A percentile compares a stretch with the other conserved stretches of the same genome.
Evolutionary conservation across 2,888 invertebrate species (phyloP).

Genomic region (Cybosia mesomella): DNA sequence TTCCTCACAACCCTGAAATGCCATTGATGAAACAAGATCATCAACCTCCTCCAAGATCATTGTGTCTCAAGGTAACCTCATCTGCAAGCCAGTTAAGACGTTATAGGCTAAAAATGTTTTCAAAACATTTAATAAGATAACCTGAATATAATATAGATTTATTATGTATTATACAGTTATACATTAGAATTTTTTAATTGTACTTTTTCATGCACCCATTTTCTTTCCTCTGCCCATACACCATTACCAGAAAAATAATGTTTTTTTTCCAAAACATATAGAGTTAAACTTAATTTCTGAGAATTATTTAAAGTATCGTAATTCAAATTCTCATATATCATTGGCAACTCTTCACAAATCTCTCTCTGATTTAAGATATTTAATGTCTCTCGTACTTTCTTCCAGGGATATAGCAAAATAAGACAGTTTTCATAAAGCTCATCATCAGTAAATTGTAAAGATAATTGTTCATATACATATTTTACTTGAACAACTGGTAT

Average conservation of each 20-base stretch:
- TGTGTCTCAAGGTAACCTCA: not conserved
- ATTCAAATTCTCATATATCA: slow-evolving; percentile 63
- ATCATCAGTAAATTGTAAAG: slow-evolving; percentile 61
- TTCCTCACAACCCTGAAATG: too few species aligned
- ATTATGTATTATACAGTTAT: not conserved
- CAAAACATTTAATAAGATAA: not conserved
- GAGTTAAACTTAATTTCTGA: slow-evolving; percentile 74
- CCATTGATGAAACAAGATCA: too few species aligned
- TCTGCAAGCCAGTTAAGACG: not conserved
- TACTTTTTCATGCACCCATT: slow-evolving; percentile 43
- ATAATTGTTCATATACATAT: slow-evolving; percentile 71
- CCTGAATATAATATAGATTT: not conserved
- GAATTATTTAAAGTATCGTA: slow-evolving; percentile 63
- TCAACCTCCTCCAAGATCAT: too few species aligned
- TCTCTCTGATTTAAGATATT: slow-evolving; percentile 50
- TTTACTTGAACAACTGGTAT: slow-evolving; percentile 77
- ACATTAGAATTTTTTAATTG: slow-evolving; percentile 5
- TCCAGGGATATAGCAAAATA: slow-evolving; percentile 81
- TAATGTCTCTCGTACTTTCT: slow-evolving; percentile 68
- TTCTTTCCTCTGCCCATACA: slow-evolving; percentile 79
- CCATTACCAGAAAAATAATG: slow-evolving; percentile 84
- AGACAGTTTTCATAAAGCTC: slow-evolving; percentile 80
- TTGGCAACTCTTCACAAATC: slow-evolving; percentile 35
- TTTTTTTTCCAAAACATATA: slow-evolving; percentile 79
- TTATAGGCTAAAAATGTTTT: not conserved